Percentiles rank a stretch among this genome's conserved stretches.
Conservation (phyloP, 1,140 invertebrate species). For the Zophobas atratus region DNA sequence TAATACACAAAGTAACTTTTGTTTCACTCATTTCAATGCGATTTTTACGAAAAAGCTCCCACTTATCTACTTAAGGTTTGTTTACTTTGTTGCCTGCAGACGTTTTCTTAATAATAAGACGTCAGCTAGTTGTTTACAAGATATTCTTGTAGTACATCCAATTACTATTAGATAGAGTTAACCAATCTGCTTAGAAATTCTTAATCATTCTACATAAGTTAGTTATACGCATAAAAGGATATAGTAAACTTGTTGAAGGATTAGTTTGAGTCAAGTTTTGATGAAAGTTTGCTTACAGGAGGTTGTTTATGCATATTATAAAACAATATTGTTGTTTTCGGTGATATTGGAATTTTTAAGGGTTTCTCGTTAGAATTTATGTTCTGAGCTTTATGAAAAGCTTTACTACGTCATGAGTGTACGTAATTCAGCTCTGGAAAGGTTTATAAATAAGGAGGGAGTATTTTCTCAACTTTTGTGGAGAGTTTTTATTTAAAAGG, state of each 20-base stretch:
- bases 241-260: slow-evolving; percentile 36
- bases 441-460: too few species aligned
- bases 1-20: too few species aligned
- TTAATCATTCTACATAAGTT: slow-evolving; percentile 22
- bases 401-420: too few species aligned
- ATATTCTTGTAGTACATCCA: background rate
- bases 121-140: slow-evolving; percentile 2
- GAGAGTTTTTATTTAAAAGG: too few species aligned
- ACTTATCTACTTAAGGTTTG: background rate
- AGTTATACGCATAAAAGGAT: slow-evolving; percentile 28
- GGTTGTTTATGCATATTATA: background rate
- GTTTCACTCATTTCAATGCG: too few species aligned
- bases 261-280: slow-evolving; percentile 17
- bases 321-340: background rate
- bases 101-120: background rate
- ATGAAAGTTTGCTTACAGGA: background rate
- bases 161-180: slow-evolving; percentile 6
- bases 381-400: too few species aligned
- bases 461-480: too few species aligned
- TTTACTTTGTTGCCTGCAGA: background rate
- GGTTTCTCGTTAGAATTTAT: too few species aligned
- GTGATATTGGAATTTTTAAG: too few species aligned
- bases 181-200: background rate
- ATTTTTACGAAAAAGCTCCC: too few species aligned
- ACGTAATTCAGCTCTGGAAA: too few species aligned